Base-by-base conservation (phyloP, 2,888 invertebrate species). In the Holacanthella duospinosa region DNA sequence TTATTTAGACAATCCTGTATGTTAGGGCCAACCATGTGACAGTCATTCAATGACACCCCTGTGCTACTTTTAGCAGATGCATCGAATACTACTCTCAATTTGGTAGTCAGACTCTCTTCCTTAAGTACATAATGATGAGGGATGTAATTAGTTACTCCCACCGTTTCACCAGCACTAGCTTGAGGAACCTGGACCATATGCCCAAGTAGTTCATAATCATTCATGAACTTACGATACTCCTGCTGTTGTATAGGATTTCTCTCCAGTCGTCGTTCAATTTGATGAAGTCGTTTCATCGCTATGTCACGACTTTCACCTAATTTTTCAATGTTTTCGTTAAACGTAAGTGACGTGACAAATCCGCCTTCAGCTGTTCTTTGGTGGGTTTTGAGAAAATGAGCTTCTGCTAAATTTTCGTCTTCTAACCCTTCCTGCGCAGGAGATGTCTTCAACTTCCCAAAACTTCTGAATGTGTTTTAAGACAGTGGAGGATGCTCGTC, bases 41-140 rank as follows among this genome's bases (percentile, higher is more conserved):
- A 61, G 28, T 76, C 75, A 48, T 77, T 78, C 1, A 77, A 53
- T 2, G 77, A 75, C 1, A 65, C 12, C n/a, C 68, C 68, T 12
- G 26, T 54, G 1, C 58, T n/a, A 1, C 67, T 36, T 16, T 55
- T 26, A 1, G 43, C 26, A 1, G 66, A 66, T 19, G 67, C 74
- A 60, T 75, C 71, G 56, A 73, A 75, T 9, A 75, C 75, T 21
- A 59, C 19, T 44, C 59, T 12, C 4, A 9, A 48, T 21, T 48
- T 48, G 4, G 48, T 48, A n/a, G 19, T 48, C 12, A 21, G 6
- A 21, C 48, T 48, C 4, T 48, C 48, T 21, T 9, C 48, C n/a
- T 48, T 48, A 21, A 48, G 6, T 6, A 36, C 36, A 36, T 9
- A 36, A 16, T 36, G 36, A 16, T 36, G 36, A 36, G 36, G 36